These are phyloP conservation scores for Drosophila insularis DNA, from an alignment of 1,140 invertebrate species.

Conservation along the genomic window DNA sequence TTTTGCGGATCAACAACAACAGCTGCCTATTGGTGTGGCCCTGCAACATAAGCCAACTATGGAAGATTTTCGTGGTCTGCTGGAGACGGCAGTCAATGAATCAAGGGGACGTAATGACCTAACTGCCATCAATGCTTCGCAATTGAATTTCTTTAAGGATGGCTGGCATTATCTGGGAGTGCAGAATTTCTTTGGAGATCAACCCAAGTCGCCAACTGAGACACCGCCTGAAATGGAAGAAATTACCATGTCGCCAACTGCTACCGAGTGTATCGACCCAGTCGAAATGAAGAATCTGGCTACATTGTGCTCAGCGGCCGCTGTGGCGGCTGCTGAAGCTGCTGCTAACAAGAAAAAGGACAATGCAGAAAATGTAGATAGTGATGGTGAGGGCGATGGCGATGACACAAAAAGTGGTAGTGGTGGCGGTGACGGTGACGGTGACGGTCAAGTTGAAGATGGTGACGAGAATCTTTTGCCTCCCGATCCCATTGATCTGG, in stretches of 20 bases:
- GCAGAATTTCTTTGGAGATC: conserved; percentile 78
- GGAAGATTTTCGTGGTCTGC: conserved; percentile 65
- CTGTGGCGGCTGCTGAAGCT: conserved; percentile 68
- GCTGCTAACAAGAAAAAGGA: conserved; percentile 46
- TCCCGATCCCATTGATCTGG: conserved; percentile 61
- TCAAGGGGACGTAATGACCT: conserved; percentile 51
- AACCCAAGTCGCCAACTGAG: conserved; percentile 81
- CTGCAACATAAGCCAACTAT: conserved; percentile 59
- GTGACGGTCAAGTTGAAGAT: conserved; percentile 34
- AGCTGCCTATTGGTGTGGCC: conserved; percentile 49
- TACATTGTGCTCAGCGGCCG: conserved; percentile 73
- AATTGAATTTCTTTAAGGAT: conserved; percentile 67
- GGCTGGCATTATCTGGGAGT: conserved; percentile 71
- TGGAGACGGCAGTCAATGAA: conserved; percentile 63
- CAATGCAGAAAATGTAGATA: conserved; percentile 43
- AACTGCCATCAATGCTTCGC: conserved; percentile 42
- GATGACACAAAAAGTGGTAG: conserved; percentile 19
- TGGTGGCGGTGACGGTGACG: conserved; percentile 33
- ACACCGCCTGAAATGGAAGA: conserved; percentile 80
- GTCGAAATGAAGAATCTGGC: conserved; percentile 77
- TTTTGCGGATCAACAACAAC: conserved; percentile 78
- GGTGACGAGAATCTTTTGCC: conserved; percentile 64
- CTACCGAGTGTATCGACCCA: conserved; percentile 23
- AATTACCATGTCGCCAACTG: conserved; percentile 53
- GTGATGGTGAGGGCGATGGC: conserved; percentile 37